Percentiles rank a stretch among this genome's conserved stretches.
Evolutionary conservation across 2,113 vertebrate species (phyloP).

Genomic region (Acrocephalus arundinaceus): DNA sequence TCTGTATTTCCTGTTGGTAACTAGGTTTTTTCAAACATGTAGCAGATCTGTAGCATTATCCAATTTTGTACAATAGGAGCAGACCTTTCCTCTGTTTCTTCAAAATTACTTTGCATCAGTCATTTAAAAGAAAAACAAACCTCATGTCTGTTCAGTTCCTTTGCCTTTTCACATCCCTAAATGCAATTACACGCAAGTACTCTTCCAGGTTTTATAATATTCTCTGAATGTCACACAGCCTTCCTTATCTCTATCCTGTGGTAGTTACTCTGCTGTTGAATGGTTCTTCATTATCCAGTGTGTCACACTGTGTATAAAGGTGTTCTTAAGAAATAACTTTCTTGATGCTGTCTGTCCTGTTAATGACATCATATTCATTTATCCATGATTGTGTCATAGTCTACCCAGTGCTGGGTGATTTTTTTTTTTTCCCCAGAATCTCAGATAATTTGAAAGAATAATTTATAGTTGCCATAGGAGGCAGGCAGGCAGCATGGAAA

Average conservation of each 20-base stretch:
- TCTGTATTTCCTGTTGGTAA: background rate
- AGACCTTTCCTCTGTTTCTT: background rate
- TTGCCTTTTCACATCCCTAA: background rate
- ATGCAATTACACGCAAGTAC: background rate
- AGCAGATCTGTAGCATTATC: background rate
- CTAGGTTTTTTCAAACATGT: background rate
- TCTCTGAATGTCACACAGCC: background rate
- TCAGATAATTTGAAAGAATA: background rate
- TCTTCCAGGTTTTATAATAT: background rate
- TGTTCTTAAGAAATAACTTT: background rate
- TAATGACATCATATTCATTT: background rate
- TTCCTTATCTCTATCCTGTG: background rate
- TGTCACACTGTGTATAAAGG: background rate
- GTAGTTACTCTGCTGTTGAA: background rate
- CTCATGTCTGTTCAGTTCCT: background rate
- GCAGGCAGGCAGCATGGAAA: background rate
- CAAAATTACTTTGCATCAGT: background rate
- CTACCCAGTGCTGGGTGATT: background rate
- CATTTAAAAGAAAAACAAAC: background rate
- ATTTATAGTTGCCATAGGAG: background rate
- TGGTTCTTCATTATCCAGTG: background rate
- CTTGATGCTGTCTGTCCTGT: background rate
- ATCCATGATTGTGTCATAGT: background rate
- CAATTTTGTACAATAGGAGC: background rate
- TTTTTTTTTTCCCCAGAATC: background rate